Conservation (phyloP, 2,113 vertebrate genomes). For the Mirza zaza region DNA sequence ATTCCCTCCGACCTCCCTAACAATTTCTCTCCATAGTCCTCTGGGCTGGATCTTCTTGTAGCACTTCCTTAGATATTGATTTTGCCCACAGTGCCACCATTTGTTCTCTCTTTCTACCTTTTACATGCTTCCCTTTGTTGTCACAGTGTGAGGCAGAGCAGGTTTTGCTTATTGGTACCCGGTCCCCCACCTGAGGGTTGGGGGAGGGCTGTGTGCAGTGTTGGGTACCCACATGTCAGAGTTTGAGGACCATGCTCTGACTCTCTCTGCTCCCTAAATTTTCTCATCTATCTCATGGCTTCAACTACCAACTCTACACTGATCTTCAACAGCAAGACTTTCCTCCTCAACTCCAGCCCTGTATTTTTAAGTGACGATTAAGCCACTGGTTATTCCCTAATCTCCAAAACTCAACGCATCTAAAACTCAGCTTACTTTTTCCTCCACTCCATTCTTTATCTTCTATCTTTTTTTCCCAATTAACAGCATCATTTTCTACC, state of each 20-base stretch:
- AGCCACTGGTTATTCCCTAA: not conserved
- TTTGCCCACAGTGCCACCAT: not conserved
- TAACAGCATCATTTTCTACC: not conserved
- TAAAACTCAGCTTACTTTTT: not conserved
- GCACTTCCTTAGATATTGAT: not conserved
- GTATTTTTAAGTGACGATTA: not conserved
- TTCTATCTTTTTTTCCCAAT: not conserved
- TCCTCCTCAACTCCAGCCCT: not conserved
- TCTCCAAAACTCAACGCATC: not conserved
- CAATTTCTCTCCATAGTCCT: not conserved
- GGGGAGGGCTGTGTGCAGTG: not conserved
- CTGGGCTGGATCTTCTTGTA: not conserved
- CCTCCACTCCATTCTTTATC: not conserved
- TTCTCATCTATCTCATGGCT: not conserved
- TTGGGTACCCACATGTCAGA: not conserved
- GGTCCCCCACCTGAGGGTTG: rapidly evolving
- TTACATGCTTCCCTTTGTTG: not conserved
- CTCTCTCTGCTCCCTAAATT: not conserved
- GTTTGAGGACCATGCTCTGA: not conserved
- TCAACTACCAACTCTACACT: not conserved
- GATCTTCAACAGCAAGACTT: not conserved
- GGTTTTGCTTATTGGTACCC: not conserved
- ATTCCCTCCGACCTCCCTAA: not conserved
- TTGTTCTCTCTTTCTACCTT: not conserved
- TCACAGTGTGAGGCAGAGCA: not conserved